Conservation (phyloP, 2,113 vertebrate genomes). For the Rhagologus leucostigma region DNA sequence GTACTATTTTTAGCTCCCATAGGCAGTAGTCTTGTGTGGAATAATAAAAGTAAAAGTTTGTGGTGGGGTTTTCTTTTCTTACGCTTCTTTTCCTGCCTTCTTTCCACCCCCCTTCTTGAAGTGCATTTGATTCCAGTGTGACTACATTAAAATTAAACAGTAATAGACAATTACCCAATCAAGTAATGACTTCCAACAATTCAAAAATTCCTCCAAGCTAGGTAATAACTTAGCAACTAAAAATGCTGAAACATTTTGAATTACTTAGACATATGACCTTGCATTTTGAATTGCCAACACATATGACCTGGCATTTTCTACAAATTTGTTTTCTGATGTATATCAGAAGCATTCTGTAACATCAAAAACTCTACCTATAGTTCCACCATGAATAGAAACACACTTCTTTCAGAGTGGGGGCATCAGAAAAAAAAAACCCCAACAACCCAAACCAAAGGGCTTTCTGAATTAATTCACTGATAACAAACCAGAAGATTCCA, state of each 20-base stretch:
- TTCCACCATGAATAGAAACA: not conserved
- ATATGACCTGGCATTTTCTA: not conserved
- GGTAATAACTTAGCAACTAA: not conserved
- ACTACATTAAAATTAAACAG: not conserved
- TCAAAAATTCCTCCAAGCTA: not conserved
- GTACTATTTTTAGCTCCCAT: not conserved
- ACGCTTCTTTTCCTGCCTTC: not conserved
- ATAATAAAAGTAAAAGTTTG: not conserved
- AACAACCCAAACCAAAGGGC: not conserved
- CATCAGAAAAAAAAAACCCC: not conserved
- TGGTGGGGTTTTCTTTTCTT: not conserved
- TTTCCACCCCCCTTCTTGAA: not conserved
- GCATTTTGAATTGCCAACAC: not conserved
- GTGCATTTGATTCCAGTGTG: not conserved
- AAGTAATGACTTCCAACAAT: not conserved
- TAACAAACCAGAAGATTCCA: not conserved
- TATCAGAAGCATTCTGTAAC: not conserved
- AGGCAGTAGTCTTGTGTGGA: not conserved
- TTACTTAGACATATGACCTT: not conserved
- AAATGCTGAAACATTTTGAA: not conserved
- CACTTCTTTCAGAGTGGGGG: not conserved
- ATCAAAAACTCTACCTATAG: not conserved
- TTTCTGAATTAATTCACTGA: not conserved
- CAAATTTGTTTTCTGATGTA: not conserved
- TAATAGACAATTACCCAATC: constrained; percentile 1